phyloP scores from a whole-genome alignment of 2,797 vertebrate species.

The Myripristis murdjan region DNA sequence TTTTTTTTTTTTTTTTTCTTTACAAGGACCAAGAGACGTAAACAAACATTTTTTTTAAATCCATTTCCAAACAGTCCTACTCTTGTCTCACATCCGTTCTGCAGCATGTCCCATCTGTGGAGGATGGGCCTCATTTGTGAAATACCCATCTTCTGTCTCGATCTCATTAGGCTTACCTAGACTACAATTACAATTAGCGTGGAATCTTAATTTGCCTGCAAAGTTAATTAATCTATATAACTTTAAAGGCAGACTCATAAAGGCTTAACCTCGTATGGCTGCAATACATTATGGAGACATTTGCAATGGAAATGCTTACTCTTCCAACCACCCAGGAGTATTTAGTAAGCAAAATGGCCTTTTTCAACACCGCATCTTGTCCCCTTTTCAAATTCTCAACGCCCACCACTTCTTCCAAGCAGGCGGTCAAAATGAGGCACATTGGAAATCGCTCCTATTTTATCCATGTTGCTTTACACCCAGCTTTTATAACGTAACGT shows the following conservation, averaged over 20 bases:
- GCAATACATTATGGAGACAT: slow-evolving; percentile 65
- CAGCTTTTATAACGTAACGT: slow-evolving; percentile 86
- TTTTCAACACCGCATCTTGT: slow-evolving; percentile 75
- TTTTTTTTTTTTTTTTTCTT: neutral
- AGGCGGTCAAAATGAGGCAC: slow-evolving; percentile 75
- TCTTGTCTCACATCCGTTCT: too few species aligned
- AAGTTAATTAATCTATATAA: slow-evolving; percentile 82
- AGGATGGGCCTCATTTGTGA: slow-evolving; percentile 50
- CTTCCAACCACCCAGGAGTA: slow-evolving; percentile 78
- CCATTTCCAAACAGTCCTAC: too few species aligned
- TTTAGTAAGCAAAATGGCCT: slow-evolving; percentile 79
- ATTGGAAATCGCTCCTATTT: slow-evolving; percentile 80
- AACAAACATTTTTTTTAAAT: slow-evolving; percentile 45
- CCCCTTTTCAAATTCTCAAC: slow-evolving; percentile 67
- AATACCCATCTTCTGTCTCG: slow-evolving; percentile 67
- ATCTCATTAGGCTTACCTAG: slow-evolving; percentile 70
- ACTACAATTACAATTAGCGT: slow-evolving; percentile 76
- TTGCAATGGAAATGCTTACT: slow-evolving; percentile 81
- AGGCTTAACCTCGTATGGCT: slow-evolving; percentile 65
- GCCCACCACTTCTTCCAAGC: slow-evolving; percentile 76
- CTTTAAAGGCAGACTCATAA: slow-evolving; percentile 77
- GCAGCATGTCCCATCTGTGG: slow-evolving; percentile 21
- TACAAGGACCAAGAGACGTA: slow-evolving; percentile 13
- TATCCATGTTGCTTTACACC: slow-evolving; percentile 82
- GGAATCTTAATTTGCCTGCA: slow-evolving; percentile 79